phyloP scores from a whole-genome alignment of 1,140 invertebrate species.

The Bathynomus jamesi region DNA sequence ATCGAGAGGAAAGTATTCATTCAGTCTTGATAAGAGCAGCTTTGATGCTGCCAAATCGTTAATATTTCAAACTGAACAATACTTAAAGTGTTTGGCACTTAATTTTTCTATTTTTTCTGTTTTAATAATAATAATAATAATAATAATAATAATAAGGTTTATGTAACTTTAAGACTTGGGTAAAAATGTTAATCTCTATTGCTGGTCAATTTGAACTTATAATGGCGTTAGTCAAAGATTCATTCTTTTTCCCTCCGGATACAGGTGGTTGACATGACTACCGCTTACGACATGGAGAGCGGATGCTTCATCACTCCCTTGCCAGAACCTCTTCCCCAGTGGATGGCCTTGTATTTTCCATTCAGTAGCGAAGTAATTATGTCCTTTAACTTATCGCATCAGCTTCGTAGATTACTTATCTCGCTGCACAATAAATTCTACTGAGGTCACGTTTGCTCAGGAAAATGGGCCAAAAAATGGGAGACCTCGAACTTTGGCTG shows the following conservation, averaged over 20 bases:
- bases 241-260: not conserved
- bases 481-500: no score
- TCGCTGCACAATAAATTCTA: no score
- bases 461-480: no score
- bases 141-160: no score
- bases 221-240: slow-evolving; percentile 2
- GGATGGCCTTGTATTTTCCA: slow-evolving; percentile 27
- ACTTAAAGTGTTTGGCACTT: no score
- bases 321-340: slow-evolving; percentile 25
- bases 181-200: slow-evolving; percentile 11
- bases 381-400: not conserved
- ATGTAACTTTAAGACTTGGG: slow-evolving; percentile 10
- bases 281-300: slow-evolving; percentile 25
- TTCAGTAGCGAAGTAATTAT: slow-evolving; percentile 17
- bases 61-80: no score
- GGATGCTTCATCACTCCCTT: slow-evolving; percentile 29
- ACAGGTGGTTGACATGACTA: slow-evolving; percentile 30
- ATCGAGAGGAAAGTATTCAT: no score
- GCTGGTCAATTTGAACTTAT: not conserved
- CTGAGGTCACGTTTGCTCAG: no score
- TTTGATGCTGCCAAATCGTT: no score
- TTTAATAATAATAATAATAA: no score
- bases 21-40: no score
- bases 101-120: no score
- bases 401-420: not conserved